Evolutionary conservation across 2,888 invertebrate genomes (phyloP).

Genomic region (Eudasyphora cyanicolor): DNA sequence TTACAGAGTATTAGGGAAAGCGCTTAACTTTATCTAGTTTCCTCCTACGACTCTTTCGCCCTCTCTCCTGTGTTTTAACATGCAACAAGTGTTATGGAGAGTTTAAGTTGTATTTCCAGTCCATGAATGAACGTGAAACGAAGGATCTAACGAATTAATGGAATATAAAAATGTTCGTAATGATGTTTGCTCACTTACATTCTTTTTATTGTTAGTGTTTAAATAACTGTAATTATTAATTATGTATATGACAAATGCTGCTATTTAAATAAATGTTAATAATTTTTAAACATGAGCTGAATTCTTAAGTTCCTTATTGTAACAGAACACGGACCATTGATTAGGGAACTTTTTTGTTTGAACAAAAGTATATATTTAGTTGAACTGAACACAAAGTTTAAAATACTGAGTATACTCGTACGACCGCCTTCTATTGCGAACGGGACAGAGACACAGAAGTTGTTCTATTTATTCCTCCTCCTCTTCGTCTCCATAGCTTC

Average conservation of each 20-base stretch:
- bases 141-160: neutral
- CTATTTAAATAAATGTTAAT: conserved; percentile 35
- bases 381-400: too few species aligned
- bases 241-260: conserved; percentile 51
- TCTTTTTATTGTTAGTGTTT: neutral
- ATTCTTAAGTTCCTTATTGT: neutral
- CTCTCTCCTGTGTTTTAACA: neutral
- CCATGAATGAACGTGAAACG: neutral
- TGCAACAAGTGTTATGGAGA: conserved; percentile 58
- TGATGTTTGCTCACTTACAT: conserved; percentile 36
- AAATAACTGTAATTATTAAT: conserved; percentile 50
- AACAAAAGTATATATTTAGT: too few species aligned
- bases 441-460: too few species aligned
- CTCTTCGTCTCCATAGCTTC: too few species aligned
- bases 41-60: neutral
- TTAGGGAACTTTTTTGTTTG: too few species aligned
- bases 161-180: conserved; percentile 29
- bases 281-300: conserved; percentile 17
- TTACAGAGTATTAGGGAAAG: neutral
- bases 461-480: too few species aligned
- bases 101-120: conserved; percentile 28
- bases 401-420: too few species aligned
- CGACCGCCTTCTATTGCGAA: too few species aligned
- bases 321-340: neutral
- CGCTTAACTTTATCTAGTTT: conserved; percentile 24